Evolutionary conservation across 2,888 invertebrate genomes (phyloP).

Genomic region (Anodontia alba): DNA sequence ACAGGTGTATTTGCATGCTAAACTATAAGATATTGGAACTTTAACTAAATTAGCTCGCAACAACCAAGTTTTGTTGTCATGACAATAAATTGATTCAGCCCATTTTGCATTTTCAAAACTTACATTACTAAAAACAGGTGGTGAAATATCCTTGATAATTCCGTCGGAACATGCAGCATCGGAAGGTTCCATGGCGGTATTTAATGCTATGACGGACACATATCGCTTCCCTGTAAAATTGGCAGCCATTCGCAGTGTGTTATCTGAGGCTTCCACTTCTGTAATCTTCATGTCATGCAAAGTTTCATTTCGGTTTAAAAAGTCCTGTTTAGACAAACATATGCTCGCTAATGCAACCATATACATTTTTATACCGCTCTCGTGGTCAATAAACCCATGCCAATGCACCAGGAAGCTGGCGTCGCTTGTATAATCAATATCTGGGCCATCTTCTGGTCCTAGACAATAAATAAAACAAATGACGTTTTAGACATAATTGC

Average conservation of each 20-base stretch:
- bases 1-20: not conserved
- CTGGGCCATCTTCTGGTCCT: constrained; percentile 44
- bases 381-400: constrained; percentile 72
- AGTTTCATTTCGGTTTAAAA: not conserved
- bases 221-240: constrained; percentile 42
- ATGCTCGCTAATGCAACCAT: constrained; percentile 45
- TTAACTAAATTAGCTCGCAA: constrained; percentile 49
- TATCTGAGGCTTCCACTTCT: constrained; percentile 17
- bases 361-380: constrained; percentile 67
- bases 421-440: constrained; percentile 67
- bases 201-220: constrained; percentile 66
- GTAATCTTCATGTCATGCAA: not conserved
- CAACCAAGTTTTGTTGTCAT: constrained; percentile 42
- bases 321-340: constrained; percentile 43
- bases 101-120: constrained; percentile 45
- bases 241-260: constrained; percentile 21
- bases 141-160: constrained; percentile 59
- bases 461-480: too few species aligned
- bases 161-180: constrained; percentile 72
- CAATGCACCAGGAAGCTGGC: constrained; percentile 47
- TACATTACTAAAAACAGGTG: constrained; percentile 57
- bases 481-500: too few species aligned
- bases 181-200: constrained; percentile 71
- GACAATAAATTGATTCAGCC: constrained; percentile 53
- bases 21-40: not conserved